These are phyloP conservation scores for Myripristis jacobus DNA, from an alignment of 2,797 vertebrate genomes.

Conservation along the genomic window DNA sequence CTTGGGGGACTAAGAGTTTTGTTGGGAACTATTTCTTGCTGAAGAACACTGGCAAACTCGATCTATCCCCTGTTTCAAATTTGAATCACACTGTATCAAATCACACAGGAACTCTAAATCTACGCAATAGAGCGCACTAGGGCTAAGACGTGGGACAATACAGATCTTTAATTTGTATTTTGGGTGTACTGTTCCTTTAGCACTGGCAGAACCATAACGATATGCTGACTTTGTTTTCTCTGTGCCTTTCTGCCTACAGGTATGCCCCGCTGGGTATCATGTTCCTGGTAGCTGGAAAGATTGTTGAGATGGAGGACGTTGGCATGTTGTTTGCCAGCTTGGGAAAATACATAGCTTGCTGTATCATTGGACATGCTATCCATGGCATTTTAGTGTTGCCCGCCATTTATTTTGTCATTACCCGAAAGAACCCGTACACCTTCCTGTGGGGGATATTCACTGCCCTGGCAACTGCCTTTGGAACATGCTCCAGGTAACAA, in stretches of 20 bases:
- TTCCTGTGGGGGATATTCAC: constrained; percentile 91
- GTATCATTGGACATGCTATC: constrained; percentile 88
- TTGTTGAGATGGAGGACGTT: constrained; percentile 90
- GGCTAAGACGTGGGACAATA: no score
- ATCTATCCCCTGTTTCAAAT: no score
- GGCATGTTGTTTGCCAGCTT: constrained; percentile 84
- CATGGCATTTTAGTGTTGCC: constrained; percentile 89
- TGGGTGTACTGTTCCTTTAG: no score
- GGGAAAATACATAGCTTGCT: constrained; percentile 92
- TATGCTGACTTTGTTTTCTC: background rate
- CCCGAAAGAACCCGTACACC: constrained; percentile 90
- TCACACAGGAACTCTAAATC: no score
- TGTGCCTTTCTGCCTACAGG: constrained; percentile 71
- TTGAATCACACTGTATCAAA: no score
- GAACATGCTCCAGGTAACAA: constrained; percentile 90
- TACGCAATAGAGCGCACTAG: no score
- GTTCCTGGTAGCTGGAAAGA: constrained; percentile 93
- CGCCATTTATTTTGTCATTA: constrained; percentile 87
- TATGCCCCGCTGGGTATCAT: constrained; percentile 93
- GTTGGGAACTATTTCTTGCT: no score
- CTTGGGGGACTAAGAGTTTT: no score
- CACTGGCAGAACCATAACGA: background rate
- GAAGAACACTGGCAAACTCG: no score
- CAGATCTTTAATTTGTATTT: no score
- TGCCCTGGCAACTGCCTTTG: constrained; percentile 89